These are phyloP conservation scores for Andrena praecox DNA, from an alignment of 2,888 invertebrate species.

Conservation along the genomic window DNA sequence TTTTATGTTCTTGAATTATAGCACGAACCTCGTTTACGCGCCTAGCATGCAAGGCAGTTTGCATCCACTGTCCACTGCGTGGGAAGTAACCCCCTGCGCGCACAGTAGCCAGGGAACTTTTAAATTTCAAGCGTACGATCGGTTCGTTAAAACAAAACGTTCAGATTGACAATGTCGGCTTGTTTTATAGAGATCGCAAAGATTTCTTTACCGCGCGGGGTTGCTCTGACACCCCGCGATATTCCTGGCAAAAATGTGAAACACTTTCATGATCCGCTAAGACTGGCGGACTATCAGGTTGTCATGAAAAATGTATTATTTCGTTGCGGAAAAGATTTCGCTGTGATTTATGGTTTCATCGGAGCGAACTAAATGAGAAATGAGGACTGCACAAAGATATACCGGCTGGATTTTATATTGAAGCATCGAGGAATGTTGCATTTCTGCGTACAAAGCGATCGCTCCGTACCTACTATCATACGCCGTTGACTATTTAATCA, in stretches of 20 bases:
- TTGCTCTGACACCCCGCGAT: too few relatives aligned
- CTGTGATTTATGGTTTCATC: not conserved
- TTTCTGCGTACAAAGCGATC: slow-evolving; percentile 1
- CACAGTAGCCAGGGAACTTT: slow-evolving; percentile 14
- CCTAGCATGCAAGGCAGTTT: slow-evolving; percentile 39
- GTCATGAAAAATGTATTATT: not conserved
- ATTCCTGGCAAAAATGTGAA: not conserved
- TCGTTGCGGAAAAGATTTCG: not conserved
- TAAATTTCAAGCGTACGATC: slow-evolving; percentile 12
- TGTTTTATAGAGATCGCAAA: too few relatives aligned
- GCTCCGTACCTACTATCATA: not conserved
- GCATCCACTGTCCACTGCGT: not conserved
- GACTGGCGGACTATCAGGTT: not conserved
- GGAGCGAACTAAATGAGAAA: slow-evolving; percentile 2
- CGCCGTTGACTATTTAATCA: slow-evolving; percentile 51
- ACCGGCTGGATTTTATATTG: not conserved
- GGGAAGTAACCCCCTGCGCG: slow-evolving; percentile 5
- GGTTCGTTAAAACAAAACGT: too few relatives aligned
- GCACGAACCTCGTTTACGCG: slow-evolving; percentile 25
- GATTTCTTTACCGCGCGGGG: too few relatives aligned
- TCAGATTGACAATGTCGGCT: too few relatives aligned
- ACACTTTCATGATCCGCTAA: not conserved
- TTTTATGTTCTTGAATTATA: slow-evolving; percentile 52
- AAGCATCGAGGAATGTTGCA: slow-evolving; percentile 6
- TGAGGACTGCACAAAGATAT: not conserved